phyloP scores from a whole-genome alignment of 2,888 invertebrate species.

The Cyaniris semiargus region DNA sequence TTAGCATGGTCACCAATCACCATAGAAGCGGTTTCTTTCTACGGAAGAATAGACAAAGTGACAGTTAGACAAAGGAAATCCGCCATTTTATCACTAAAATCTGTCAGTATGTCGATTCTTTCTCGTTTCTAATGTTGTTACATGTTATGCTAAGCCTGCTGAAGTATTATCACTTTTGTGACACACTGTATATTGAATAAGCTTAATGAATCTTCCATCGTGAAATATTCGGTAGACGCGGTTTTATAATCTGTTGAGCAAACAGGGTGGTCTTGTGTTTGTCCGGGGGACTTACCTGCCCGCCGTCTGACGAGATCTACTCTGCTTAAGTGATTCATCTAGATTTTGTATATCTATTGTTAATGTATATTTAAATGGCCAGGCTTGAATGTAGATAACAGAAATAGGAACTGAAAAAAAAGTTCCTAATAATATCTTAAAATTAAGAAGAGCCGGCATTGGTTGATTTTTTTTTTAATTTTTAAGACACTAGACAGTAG shows the following conservation, averaged over 20 bases:
- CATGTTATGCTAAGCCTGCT: too few species aligned
- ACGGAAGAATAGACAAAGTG: too few species aligned
- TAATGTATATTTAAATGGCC: background rate
- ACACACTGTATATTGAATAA: background rate
- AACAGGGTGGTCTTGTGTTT: conserved; percentile 39
- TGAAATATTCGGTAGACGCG: conserved; percentile 8
- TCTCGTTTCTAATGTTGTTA: too few species aligned
- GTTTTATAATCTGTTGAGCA: conserved; percentile 36
- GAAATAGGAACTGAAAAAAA: background rate
- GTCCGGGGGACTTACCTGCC: conserved; percentile 34
- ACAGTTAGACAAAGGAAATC: too few species aligned
- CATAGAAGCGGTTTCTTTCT: too few species aligned
- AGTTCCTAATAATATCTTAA: too few species aligned
- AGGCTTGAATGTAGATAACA: background rate
- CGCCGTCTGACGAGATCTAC: background rate
- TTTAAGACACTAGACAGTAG: background rate
- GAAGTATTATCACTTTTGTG: background rate
- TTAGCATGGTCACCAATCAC: too few species aligned
- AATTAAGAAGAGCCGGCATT: too few species aligned
- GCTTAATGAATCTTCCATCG: background rate
- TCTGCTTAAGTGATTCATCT: background rate
- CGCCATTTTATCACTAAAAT: too few species aligned
- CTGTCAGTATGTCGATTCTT: too few species aligned
- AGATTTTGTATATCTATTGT: background rate
- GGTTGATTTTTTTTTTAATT: background rate